Evolutionary conservation across 2,797 vertebrate genomes (phyloP).

Genomic region (Sphaeramia orbicularis): DNA sequence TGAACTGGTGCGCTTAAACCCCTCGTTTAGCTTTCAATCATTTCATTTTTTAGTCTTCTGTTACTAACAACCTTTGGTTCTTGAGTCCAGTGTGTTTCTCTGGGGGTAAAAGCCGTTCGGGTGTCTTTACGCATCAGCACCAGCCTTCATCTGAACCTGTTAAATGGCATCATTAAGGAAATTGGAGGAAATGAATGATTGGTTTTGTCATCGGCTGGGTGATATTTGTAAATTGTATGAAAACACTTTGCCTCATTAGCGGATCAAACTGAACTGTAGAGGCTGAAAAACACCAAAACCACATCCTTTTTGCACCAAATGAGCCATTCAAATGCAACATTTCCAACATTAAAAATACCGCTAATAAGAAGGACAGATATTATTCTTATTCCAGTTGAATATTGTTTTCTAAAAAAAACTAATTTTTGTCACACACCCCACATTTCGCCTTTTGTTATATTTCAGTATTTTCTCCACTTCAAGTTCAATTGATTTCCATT

Average conservation of each 20-base stretch:
- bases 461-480: not conserved
- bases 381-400: slow-evolving; percentile 7
- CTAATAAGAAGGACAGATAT: slow-evolving; percentile 12
- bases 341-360: not conserved
- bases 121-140: slow-evolving; percentile 41
- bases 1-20: not conserved
- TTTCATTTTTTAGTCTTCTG: not conserved
- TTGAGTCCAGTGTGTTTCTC: no score
- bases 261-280: slow-evolving; percentile 3
- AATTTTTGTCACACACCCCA: slow-evolving; percentile 1
- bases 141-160: slow-evolving; percentile 31
- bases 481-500: slow-evolving; percentile 20
- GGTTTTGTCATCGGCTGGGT: slow-evolving; percentile 30
- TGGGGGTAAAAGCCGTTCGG: not conserved
- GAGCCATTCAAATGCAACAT: slow-evolving; percentile 12
- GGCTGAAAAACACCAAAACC: slow-evolving; percentile 21
- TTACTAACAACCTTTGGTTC: not conserved
- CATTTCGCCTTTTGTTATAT: not conserved
- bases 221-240: slow-evolving; percentile 32
- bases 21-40: fast-evolving
- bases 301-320: slow-evolving; percentile 14
- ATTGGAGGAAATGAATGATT: slow-evolving; percentile 52
- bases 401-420: slow-evolving; percentile 13
- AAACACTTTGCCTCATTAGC: slow-evolving; percentile 4
- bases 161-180: slow-evolving; percentile 55